Conservation (phyloP, 2,797 vertebrate genomes). For the Hyperoplus immaculatus region DNA sequence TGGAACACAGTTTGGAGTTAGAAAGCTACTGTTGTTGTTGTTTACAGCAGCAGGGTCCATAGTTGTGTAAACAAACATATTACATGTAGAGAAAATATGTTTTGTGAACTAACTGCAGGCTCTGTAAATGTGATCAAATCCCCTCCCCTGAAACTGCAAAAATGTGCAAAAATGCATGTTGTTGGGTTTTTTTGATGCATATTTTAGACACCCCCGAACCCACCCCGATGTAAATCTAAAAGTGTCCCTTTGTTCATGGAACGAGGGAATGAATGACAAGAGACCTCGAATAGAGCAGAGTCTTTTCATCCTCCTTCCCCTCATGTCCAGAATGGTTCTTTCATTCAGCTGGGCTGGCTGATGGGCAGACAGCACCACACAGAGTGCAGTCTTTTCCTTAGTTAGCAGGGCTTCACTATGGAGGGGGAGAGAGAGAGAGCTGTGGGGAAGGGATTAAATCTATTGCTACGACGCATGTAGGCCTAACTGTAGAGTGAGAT, state of each 20-base stretch:
- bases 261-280: slow-evolving; percentile 35
- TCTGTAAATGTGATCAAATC: no score
- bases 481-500: neutral
- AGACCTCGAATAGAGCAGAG: slow-evolving; percentile 55
- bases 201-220: neutral
- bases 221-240: slow-evolving; percentile 14
- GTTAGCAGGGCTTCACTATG: neutral
- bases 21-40: no score
- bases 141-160: no score
- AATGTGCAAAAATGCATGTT: slow-evolving; percentile 9
- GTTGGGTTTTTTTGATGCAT: slow-evolving; percentile 1
- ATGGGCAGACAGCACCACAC: slow-evolving; percentile 22
- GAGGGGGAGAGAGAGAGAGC: neutral
- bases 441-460: neutral
- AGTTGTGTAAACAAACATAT: no score
- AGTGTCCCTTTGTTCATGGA: slow-evolving; percentile 37
- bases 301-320: slow-evolving; percentile 58
- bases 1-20: no score
- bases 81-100: no score
- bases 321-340: slow-evolving; percentile 32
- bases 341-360: slow-evolving; percentile 58
- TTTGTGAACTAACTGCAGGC: no score
- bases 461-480: neutral
- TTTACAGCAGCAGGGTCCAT: no score
- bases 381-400: slow-evolving; percentile 19